Evolutionary conservation across 35 echinoderm and acorn worm genomes (phyloP).

Genomic region (Ophiothrix spiculata): DNA sequence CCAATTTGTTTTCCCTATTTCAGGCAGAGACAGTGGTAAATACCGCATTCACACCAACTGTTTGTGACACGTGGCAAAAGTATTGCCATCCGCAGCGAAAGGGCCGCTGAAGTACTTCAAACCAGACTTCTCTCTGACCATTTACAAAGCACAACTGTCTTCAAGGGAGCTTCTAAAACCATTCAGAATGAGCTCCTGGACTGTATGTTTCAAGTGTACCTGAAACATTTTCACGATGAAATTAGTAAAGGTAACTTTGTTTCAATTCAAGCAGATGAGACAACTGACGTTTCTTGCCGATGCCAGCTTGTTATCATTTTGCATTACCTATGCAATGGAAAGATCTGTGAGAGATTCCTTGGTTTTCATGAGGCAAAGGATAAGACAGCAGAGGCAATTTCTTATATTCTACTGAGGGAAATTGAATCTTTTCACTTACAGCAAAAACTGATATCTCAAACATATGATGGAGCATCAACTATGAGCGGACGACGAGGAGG

Average conservation of each 20-base stretch:
- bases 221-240: neutral
- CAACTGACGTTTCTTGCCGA: neutral
- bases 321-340: neutral
- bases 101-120: no score
- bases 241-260: neutral
- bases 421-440: neutral
- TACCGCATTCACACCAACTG: no score
- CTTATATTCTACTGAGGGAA: neutral
- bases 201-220: neutral
- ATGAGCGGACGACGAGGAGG: neutral
- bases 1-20: no score
- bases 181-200: neutral
- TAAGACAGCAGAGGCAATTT: neutral
- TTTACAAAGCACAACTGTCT: neutral
- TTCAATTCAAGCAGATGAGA: neutral
- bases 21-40: no score
- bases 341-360: neutral
- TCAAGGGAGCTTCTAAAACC: neutral
- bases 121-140: neutral
- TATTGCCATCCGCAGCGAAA: no score
- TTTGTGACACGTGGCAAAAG: no score
- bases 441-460: neutral
- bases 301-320: neutral
- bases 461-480: neutral
- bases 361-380: neutral